phyloP scores from a whole-genome alignment of 1,140 invertebrate species.

The Apis laboriosa region DNA sequence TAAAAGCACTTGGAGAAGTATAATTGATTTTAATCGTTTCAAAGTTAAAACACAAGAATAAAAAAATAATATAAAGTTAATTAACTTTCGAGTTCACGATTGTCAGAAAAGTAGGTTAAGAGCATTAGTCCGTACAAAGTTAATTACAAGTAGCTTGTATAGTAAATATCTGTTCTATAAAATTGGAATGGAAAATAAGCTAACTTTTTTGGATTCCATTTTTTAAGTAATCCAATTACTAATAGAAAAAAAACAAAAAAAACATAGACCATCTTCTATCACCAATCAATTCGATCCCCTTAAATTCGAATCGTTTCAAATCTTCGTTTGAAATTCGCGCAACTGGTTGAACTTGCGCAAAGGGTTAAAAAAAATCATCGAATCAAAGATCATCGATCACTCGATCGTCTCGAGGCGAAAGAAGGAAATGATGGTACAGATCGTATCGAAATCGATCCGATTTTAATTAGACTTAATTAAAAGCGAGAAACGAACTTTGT shows the following conservation, averaged over 20 bases:
- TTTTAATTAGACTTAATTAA: conserved; percentile 47
- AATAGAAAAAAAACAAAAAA: neutral
- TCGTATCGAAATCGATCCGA: conserved; percentile 17
- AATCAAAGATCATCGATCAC: neutral
- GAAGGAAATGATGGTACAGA: neutral
- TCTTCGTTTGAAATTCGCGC: neutral
- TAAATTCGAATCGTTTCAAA: neutral
- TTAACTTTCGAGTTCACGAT: neutral
- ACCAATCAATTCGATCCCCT: neutral
- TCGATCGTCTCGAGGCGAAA: neutral
- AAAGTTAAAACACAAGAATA: neutral
- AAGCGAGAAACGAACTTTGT: conserved; percentile 30
- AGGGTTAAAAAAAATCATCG: neutral
- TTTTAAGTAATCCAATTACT: neutral
- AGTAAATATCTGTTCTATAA: neutral
- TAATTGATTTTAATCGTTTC: neutral
- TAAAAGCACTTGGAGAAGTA: neutral
- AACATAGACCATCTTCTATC: neutral
- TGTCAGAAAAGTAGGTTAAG: neutral
- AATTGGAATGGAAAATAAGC: neutral
- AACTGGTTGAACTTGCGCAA: neutral
- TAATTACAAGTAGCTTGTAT: neutral
- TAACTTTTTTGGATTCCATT: neutral
- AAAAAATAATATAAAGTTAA: neutral
- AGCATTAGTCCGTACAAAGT: neutral